These are phyloP conservation scores for Tetranychus truncatus DNA, from an alignment of 2,888 invertebrate genomes.

Conservation along the genomic window DNA sequence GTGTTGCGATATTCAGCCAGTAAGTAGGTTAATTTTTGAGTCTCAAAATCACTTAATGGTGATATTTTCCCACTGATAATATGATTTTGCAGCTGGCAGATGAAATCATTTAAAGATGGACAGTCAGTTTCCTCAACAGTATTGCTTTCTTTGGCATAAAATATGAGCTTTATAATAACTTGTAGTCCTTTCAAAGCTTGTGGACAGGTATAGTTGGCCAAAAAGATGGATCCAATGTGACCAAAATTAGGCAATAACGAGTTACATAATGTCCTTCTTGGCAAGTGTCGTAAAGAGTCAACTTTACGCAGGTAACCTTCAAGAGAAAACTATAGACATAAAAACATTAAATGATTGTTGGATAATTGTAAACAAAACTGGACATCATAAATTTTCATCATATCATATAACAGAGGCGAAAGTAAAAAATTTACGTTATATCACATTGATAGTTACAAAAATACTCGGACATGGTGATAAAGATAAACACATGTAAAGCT, in stretches of 20 bases:
- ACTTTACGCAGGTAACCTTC: not conserved
- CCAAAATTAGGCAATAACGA: not conserved
- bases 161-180: not conserved
- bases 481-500: no score
- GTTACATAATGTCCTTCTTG: not conserved
- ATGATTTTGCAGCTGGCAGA: not conserved
- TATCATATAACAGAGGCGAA: not conserved
- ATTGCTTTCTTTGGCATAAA: not conserved
- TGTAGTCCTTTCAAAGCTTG: not conserved
- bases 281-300: not conserved
- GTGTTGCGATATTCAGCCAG: not conserved
- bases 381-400: not conserved
- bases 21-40: not conserved
- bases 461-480: no score
- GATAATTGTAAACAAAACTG: not conserved
- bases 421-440: no score
- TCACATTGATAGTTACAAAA: no score
- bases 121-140: not conserved
- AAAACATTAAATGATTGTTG: not conserved
- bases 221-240: not conserved
- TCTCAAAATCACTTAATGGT: not conserved
- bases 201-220: not conserved
- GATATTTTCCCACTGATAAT: not conserved
- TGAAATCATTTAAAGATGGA: not conserved
- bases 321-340: not conserved